Base-by-base conservation (phyloP, 2,797 vertebrate species). In the Gymnoscopelus braueri region DNA sequence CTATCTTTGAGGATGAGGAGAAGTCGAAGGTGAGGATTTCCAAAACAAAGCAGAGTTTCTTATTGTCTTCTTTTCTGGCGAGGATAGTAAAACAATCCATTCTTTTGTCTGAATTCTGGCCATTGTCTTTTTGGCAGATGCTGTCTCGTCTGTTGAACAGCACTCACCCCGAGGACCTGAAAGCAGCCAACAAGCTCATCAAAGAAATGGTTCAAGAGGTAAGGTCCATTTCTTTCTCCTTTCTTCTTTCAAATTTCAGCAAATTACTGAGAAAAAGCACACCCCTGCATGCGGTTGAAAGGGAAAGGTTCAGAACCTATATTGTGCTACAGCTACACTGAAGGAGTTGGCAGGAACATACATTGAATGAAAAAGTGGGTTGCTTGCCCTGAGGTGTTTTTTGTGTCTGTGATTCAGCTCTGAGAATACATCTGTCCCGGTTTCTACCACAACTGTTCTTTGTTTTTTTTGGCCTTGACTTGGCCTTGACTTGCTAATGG, bases 201-300 rank as follows among this genome's bases (percentile, higher is more conserved):
- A 99, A 99, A 89, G 97, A 98, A 89, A 99, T 99, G 97, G 98
- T 99, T 71, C 97, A 99, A 84, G 98, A 99, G 96, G 98, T 98
- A 78, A 83, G 73, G 39, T 44, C 0, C 47, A 32, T 10, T 63
- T 48, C 9, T 60, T n/a, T 67, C 50, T 29, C 55, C 8, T 29
- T 53, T 56, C 3, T 48, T 52, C 1, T 13, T 32, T 57, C 26
- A 61, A 23, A 1, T 14, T 0, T 0, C 24, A 19, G 61, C 1
- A 6, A 3, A 50, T 19, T 19, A 19, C 19, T 19, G 19, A 19
- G 19, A 44, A 2, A 63, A 63, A n/a, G 23, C 14, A 49, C 13
- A 47, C 12, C 60, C 44, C 14, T 61, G 14, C 35, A 29, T 58
- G 44, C 55, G 58, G 10, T 7, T 58, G 19, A 26, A 7, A 53